Evolutionary conservation across 2,797 vertebrate genomes (phyloP).

Genomic region (Takifugu ocellatus): DNA sequence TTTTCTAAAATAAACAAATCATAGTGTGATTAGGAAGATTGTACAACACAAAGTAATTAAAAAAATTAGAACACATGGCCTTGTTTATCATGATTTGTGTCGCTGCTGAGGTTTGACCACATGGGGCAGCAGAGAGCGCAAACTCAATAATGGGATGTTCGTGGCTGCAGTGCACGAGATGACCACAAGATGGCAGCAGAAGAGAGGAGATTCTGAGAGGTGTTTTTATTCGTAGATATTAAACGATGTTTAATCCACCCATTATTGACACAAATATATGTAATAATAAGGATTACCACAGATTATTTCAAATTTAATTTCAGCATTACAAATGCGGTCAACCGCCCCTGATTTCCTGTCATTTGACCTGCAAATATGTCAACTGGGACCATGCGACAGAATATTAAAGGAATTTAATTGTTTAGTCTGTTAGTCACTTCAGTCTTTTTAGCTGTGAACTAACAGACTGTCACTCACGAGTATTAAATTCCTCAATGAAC

Average conservation of each 20-base stretch:
- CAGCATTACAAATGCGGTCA: neutral
- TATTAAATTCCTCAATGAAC: no score
- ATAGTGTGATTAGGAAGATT: neutral
- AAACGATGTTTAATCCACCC: neutral
- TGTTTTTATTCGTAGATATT: neutral
- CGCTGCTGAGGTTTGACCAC: conserved; percentile 1
- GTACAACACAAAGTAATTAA: neutral
- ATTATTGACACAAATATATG: no score
- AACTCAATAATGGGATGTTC: neutral
- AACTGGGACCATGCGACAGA: no score
- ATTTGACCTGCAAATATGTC: no score
- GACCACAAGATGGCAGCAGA: conserved; percentile 59
- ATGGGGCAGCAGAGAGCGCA: conserved; percentile 25
- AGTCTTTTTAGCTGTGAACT: no score
- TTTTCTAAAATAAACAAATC: no score
- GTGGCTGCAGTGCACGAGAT: conserved; percentile 18
- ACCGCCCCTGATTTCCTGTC: no score
- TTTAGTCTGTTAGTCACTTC: no score
- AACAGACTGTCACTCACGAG: no score
- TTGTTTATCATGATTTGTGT: neutral
- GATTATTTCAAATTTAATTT: neutral
- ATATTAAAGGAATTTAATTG: no score
- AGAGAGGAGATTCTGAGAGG: conserved; percentile 4
- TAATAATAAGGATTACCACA: neutral
- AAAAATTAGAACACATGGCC: neutral